Evolutionary conservation across 2,113 vertebrate species (phyloP), one percentile per base, ranked within the genome.

Genomic region (Lampris incognitus): DNA sequence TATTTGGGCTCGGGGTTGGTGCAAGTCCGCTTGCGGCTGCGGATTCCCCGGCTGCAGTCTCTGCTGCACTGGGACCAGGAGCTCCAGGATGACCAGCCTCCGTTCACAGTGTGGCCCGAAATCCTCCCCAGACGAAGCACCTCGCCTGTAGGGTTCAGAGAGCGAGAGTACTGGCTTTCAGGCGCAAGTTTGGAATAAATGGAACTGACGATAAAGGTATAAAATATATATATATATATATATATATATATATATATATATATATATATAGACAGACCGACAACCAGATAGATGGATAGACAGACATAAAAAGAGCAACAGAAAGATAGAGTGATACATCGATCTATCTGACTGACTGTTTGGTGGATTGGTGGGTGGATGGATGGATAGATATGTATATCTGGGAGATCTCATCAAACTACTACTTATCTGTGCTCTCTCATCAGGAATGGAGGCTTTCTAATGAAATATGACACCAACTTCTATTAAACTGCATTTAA

Each of bases 61-160:
- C 97, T 94, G 72, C 96, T 99, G 87, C 98, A 99, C 89, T 99
- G 97, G 1, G 96, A 96, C 98, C 98, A 99, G 0, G 97, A 93
- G 0, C 94, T 94, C 98, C 98, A 99, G 38, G 95, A 88, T 0
- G 97, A 96, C 98, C 98, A 99, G 36, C 95, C 97, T 0, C 97
- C 97, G 0, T 98, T 97, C 65, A 98, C 90, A 0, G 95, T 95
- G 79, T 97, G 95, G 44, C 96, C 94, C 0, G 96, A 95, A 66
- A 96, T 95, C 41, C 95, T 92, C 6, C 97, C 97, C 0, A 97
- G 94, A 1, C 95, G 95, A 74, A 99, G 93, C 78, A 98, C 95
- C 79, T 98, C 97, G 0, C 96, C 97, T 82, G 91, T 91, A 41
- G 91, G 71, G 39, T 24, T 41, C 8, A 57, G 4, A 70, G 46